Evolutionary conservation across 2,113 vertebrate species (phyloP).

Genomic region (Opisthocomus hoazin): DNA sequence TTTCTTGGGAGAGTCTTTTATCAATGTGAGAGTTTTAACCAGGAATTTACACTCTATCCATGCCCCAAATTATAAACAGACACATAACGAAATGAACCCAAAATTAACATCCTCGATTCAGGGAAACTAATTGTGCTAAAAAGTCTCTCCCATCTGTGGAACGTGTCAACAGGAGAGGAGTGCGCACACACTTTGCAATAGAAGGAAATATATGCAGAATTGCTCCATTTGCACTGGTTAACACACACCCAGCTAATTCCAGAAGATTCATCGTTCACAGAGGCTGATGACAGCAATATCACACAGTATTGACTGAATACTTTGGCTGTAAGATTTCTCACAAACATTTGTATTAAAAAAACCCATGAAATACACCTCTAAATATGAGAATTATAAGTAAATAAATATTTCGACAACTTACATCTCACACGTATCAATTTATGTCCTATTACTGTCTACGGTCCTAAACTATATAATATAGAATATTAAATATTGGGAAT

Average conservation of each 20-base stretch:
- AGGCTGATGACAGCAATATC: neutral
- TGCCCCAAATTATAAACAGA: neutral
- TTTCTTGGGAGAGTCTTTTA: neutral
- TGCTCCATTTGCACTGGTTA: neutral
- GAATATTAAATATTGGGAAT: neutral
- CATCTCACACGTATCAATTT: neutral
- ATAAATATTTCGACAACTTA: neutral
- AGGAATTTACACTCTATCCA: neutral
- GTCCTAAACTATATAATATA: neutral
- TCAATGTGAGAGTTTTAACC: neutral
- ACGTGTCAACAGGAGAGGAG: neutral
- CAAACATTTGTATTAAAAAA: neutral
- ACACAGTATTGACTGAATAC: neutral
- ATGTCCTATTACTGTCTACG: neutral
- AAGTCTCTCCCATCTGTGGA: neutral
- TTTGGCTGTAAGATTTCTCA: neutral
- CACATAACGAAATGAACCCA: neutral
- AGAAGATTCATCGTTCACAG: neutral
- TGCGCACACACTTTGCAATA: neutral
- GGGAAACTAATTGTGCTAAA: neutral
- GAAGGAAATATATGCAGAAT: neutral
- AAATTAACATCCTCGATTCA: neutral
- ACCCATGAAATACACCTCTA: neutral
- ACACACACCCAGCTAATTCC: neutral
- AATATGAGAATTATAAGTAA: neutral